Conservation (phyloP, 1,140 invertebrate species). For the Leptinotarsa lineolata region DNA sequence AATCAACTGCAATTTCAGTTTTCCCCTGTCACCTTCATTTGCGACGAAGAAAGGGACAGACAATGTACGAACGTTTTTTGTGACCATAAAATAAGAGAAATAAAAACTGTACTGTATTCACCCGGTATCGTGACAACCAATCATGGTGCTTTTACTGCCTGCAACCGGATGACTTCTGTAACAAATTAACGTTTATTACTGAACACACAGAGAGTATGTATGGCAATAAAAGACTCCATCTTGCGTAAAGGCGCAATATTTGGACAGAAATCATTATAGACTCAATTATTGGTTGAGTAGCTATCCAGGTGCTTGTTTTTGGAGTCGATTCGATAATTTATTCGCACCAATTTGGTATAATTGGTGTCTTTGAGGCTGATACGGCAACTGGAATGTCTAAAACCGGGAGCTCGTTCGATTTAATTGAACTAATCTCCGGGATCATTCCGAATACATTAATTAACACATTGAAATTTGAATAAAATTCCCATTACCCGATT, state of each 20-base stretch:
- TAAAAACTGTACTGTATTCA: too few relatives aligned
- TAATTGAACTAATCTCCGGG: conserved; percentile 52
- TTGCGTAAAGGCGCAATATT: conserved; percentile 6
- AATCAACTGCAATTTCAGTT: too few relatives aligned
- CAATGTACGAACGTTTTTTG: too few relatives aligned
- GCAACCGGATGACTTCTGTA: conserved; percentile 5
- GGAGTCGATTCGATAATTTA: conserved; percentile 46
- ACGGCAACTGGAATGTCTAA: conserved; percentile 45
- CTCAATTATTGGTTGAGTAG: conserved; percentile 39
- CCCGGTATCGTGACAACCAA: background rate
- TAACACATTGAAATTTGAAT: conserved; percentile 53
- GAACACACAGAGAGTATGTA: background rate
- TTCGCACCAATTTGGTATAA: conserved; percentile 51
- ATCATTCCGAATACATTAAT: conserved; percentile 50
- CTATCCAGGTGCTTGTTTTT: conserved; percentile 45
- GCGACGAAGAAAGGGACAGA: too few relatives aligned
- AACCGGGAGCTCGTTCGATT: conserved; percentile 50
- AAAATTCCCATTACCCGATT: conserved; percentile 50
- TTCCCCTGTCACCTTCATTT: too few relatives aligned
- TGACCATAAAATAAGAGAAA: too few relatives aligned
- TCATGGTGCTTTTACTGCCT: background rate
- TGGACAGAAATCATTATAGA: conserved; percentile 32
- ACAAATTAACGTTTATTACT: conserved; percentile 6
- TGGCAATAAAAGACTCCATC: conserved; percentile 5
- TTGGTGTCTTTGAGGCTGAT: conserved; percentile 47